Base-by-base conservation (phyloP, 2,888 invertebrate species). In the Eustalomyia histrio region DNA sequence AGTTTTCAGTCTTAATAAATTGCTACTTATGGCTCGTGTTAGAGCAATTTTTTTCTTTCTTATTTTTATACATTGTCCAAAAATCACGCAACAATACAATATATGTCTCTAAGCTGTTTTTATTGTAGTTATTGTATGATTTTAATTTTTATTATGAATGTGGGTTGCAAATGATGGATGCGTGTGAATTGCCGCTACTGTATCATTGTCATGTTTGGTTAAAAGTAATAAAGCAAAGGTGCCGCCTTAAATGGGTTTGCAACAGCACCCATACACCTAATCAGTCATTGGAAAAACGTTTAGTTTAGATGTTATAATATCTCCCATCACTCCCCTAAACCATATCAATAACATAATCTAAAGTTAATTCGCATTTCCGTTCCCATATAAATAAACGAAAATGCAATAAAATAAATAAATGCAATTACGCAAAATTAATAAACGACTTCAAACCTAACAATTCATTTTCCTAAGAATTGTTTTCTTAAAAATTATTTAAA, bases 11-110 rank as follows among this genome's bases (percentile, higher is more conserved):
- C 33, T 60, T 35, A 69, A 73, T 73, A 65, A 76, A 76, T 73
- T 80, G 76, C 76, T 80, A 80, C 80, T 73, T 76, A 65, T 76
- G 76, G 80, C 80, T 80, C 80, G 80, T 80, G 80, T 73, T 76
- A 68, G 43, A 47, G 68, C 63, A 75, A 58, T 10, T 43, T 72
- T 29, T 24, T 24, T 24, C n/a, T 24, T 29, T 29, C 29, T 4
- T 29, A 29, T 29, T 29, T n/a, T 29, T 47, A 39, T 43, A 58
- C 50, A 43, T 64, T 69, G 29, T 69, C 68, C 63, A 60, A 74
- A 74, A 72, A 64, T 73, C 73, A 80, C 63, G 74, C 71, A 75
- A 82, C 50, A 33, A 21, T 47, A 67, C 63, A 71, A 71, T 72
- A 71, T 72, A 57, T 61, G 64, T 71, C 43, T 47, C n/a, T 47